phyloP scores from a whole-genome alignment of 2,888 invertebrate genomes.

The Microctonus aethiopoides region DNA sequence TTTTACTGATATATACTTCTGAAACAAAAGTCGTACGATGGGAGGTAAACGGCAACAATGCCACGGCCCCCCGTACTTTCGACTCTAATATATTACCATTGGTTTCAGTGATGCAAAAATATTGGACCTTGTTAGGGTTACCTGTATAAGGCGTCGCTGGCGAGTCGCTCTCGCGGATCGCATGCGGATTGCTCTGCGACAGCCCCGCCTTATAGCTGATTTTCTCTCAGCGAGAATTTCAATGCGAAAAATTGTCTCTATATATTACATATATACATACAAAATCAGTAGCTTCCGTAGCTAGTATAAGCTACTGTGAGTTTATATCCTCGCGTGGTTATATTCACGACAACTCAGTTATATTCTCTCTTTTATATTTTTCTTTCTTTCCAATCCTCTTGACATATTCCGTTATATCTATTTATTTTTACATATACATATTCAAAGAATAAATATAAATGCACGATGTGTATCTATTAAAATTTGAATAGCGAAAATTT shows the following conservation, averaged over 20 bases:
- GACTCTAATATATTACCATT: conserved; percentile 65
- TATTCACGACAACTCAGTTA: background rate
- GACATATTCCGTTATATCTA: no score
- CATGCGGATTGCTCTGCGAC: conserved; percentile 26
- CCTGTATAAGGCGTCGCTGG: conserved; percentile 60
- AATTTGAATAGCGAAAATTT: background rate
- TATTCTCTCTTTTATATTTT: no score
- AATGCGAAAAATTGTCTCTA: conserved; percentile 64
- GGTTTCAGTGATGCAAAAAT: conserved; percentile 60
- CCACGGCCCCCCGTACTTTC: conserved; percentile 63
- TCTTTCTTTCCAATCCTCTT: no score
- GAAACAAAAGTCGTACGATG: conserved; percentile 56
- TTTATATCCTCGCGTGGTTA: background rate
- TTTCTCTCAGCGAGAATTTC: conserved; percentile 62
- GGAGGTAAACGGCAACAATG: conserved; percentile 56
- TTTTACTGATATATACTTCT: conserved; percentile 21
- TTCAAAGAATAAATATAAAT: no score
- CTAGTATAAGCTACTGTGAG: background rate
- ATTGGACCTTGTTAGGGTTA: conserved; percentile 65
- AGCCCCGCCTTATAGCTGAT: conserved; percentile 44
- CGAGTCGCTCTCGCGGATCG: conserved; percentile 30
- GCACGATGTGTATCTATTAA: no score
- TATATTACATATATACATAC: background rate
- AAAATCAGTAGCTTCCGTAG: background rate
- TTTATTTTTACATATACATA: no score